A percentile compares a stretch with the other conserved stretches of the same genome.
Evolutionary conservation across 2,888 invertebrate species (phyloP).

Genomic region (Arrhopalites spinosus): DNA sequence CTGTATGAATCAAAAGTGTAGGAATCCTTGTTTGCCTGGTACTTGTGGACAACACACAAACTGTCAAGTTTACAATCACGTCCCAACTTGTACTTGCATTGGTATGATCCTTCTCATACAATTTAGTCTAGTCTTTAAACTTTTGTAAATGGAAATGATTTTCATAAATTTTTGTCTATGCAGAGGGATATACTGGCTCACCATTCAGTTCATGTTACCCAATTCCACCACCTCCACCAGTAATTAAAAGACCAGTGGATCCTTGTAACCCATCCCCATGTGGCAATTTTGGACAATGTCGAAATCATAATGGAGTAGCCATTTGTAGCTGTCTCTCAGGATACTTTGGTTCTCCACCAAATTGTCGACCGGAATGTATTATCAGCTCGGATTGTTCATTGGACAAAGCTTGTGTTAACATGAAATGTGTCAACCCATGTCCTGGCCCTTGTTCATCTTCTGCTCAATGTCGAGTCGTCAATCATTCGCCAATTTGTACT

Average conservation of each 20-base stretch:
- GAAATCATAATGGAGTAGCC: constrained; percentile 60
- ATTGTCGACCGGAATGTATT: constrained; percentile 58
- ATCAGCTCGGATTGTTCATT: constrained; percentile 56
- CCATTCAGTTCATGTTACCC: constrained; percentile 56
- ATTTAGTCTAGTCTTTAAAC: too few relatives aligned
- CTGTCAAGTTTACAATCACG: constrained; percentile 60
- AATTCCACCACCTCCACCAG: constrained; percentile 52
- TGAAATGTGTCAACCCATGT: constrained; percentile 59
- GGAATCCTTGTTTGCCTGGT: constrained; percentile 80
- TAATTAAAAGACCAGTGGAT: constrained; percentile 58
- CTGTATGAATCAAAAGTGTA: constrained; percentile 79
- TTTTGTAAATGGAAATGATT: too few relatives aligned
- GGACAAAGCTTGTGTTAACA: constrained; percentile 64
- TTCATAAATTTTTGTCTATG: neutral
- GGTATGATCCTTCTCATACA: too few relatives aligned
- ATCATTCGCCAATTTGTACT: constrained; percentile 79
- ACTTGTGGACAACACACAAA: constrained; percentile 79
- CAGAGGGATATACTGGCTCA: constrained; percentile 66
- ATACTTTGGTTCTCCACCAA: constrained; percentile 57
- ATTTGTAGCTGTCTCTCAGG: constrained; percentile 77
- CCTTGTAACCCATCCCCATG: constrained; percentile 76
- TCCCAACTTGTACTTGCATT: constrained; percentile 68
- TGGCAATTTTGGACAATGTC: constrained; percentile 63
- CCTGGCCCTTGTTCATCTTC: constrained; percentile 75
- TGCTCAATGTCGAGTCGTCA: constrained; percentile 77